A percentile compares a stretch with the other conserved stretches of the same genome.
Conservation (phyloP, 1,140 invertebrate species). For the Procambarus clarkii region DNA sequence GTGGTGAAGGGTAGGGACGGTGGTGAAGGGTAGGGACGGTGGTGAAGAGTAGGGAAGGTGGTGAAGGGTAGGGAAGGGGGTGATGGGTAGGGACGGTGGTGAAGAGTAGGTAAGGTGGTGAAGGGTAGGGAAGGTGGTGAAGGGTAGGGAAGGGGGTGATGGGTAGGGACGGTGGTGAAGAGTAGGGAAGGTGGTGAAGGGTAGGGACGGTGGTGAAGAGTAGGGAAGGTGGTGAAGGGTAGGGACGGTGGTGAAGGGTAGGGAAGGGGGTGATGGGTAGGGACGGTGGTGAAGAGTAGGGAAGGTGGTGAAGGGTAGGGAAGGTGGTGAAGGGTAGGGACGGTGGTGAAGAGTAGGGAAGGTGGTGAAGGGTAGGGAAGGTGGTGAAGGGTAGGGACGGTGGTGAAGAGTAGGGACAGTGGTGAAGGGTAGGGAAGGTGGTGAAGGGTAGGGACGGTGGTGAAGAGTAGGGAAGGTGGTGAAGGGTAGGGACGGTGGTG, state of each 20-base stretch:
- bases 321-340: constrained; percentile 74
- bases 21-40: background rate
- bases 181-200: constrained; percentile 77
- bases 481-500: no score
- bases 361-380: no score
- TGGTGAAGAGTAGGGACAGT: no score
- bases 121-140: constrained; percentile 75
- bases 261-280: constrained; percentile 78
- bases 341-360: constrained; percentile 77
- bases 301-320: constrained; percentile 71
- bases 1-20: background rate
- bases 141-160: constrained; percentile 56
- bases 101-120: constrained; percentile 76
- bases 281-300: constrained; percentile 20
- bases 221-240: constrained; percentile 65
- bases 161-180: constrained; percentile 73
- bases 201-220: constrained; percentile 72
- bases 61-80: constrained; percentile 42
- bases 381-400: no score
- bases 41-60: background rate
- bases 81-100: constrained; percentile 73
- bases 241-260: constrained; percentile 73
- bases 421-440: no score
- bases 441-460: no score
- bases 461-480: no score